A percentile compares a stretch with the other conserved stretches of the same genome.
phyloP scores from a whole-genome alignment of 1,140 invertebrate species.

The Scylla paramamosain region DNA sequence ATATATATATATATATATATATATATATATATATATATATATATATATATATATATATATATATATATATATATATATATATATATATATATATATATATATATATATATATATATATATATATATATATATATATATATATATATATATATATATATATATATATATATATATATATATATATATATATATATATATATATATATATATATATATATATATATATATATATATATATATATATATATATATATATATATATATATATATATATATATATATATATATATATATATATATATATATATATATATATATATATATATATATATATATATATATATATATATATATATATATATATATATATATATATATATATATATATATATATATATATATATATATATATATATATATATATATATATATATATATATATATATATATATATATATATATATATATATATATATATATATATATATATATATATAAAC shows the following conservation, averaged over 20 bases:
- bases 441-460: slow-evolving; percentile 25
- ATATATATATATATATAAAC: slow-evolving; percentile 17
- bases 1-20: slow-evolving; percentile 31
- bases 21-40: slow-evolving; percentile 27
- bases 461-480: slow-evolving; percentile 38
- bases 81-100: slow-evolving; percentile 31
- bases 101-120: slow-evolving; percentile 27
- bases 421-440: slow-evolving; percentile 27
- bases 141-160: slow-evolving; percentile 38
- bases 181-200: slow-evolving; percentile 27
- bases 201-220: slow-evolving; percentile 25
- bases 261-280: slow-evolving; percentile 27
- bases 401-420: slow-evolving; percentile 31
- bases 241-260: slow-evolving; percentile 31
- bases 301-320: slow-evolving; percentile 38
- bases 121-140: slow-evolving; percentile 25
- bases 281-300: slow-evolving; percentile 25
- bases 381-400: slow-evolving; percentile 38
- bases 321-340: slow-evolving; percentile 31
- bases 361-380: slow-evolving; percentile 25
- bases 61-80: slow-evolving; percentile 38
- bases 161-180: slow-evolving; percentile 31
- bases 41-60: slow-evolving; percentile 25
- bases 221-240: slow-evolving; percentile 38
- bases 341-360: slow-evolving; percentile 27